Evolutionary conservation across 2,113 vertebrate genomes (phyloP), one percentile per base, ranked within the genome.

Genomic region (Sceloporus tristichus): DNA sequence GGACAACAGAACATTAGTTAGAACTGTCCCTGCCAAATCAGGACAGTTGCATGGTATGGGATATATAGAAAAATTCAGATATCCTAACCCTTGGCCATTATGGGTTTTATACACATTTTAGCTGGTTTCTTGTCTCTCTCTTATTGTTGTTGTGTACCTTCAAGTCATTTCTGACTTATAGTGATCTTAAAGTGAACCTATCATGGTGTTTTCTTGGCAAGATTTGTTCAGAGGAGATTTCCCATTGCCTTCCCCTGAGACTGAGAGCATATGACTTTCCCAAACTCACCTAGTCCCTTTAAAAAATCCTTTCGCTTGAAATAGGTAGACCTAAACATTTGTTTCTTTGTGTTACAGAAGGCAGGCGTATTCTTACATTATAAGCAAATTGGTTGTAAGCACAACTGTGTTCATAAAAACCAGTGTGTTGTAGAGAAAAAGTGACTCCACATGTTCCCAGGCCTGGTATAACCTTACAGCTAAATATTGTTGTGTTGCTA

Each of bases 401-500:
- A 53, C 65, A 84, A 56, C 53, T 71, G 68, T 53, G 19, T 54
- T 79, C 13, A 48, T 79, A 40, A 85, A 85, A 56, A 48, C 6
- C 29, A n/a, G 14, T 56, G 54, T 71, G 48, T 56, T 70, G 66
- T 14, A 16, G 65, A 54, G 38, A 10, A 68, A 70, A 70, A 54
- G 42, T 86, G 65, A 34, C 65, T 71, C 48, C n/a, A 53, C 27
- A 56, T 70, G 76, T 79, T 79, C 71, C 85, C 70, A 86, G 54
- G 65, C 29, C 48, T 70, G n/a, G n/a, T 87, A 65, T 80, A 87
- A 87, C 34, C 54, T 40, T 73, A 87, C 77, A 87, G n/a, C 77
- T 59, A 80, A 87, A 87, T 87, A 73, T 79, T 86, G n/a, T 38
- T 62, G n/a, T 87, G 76, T 87, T 87, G 48, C 77, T 80, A 87